Base-by-base conservation (phyloP, 1,140 invertebrate species). In the Pomacea maculata region DNA sequence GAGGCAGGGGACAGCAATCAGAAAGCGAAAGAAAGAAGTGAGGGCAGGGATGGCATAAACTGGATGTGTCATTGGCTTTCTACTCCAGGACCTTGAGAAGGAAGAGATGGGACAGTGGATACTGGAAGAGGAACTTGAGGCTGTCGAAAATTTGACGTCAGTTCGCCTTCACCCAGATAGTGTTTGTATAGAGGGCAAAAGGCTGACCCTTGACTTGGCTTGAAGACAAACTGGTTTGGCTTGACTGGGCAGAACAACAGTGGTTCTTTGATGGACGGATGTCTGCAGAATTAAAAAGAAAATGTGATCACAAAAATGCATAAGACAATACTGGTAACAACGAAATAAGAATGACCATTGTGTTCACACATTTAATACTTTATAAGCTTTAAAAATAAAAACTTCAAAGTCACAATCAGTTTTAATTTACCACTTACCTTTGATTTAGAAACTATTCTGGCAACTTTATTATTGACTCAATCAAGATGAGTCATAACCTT, bases 201-300 rank as follows among this genome's bases (percentile, higher is more conserved):
- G 82, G 95, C 95, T 68, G 95, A 96, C 82, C 95, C 94, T 82
- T 94, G 93, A 88, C 95, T 96, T 78, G 95, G 95, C 87, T 95
- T 94, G 87, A 96, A 92, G 84, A 95, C 95, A 92, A 96, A 96
- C 89, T 94, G 93, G 87, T 93, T 94, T 73, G 94, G 94, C 87
- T 95, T 95, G 83, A 92, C 85, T 55, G 92, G 90, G 91, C 89
- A 83, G 75, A 86, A 87, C 52, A 87, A 64, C 73, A 87, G 82
- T 65, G 85, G 85, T 78, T 86, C 86, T 78, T 88, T 88, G 65
- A 87, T 86, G 21, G 81, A 82, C 64, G 88, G 85, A 91, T 83
- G 92, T 91, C 89, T 89, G 81, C n/a, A 29, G 75, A 61, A 17
- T 11, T 2, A 61, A 61, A 61, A 17, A 61, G 4, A 61, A 65